Conservation (phyloP, 2,797 vertebrate species). For the Meda fulgida region DNA sequence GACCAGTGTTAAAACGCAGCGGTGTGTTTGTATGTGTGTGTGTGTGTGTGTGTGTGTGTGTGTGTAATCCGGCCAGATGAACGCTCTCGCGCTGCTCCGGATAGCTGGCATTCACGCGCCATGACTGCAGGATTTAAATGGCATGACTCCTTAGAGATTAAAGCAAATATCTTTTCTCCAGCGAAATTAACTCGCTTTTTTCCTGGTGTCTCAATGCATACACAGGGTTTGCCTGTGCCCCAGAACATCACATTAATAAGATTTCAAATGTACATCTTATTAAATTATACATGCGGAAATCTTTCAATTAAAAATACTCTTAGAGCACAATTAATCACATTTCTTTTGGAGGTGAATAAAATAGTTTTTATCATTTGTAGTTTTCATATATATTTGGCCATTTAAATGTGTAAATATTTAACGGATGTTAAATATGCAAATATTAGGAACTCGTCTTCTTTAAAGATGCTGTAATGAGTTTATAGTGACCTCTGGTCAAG, state of each 20-base stretch:
- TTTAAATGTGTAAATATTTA: constrained; percentile 27
- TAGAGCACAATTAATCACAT: constrained; percentile 19
- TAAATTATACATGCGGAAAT: constrained; percentile 52
- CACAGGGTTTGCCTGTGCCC: constrained; percentile 40
- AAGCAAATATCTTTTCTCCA: constrained; percentile 57
- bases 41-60: constrained; percentile 22
- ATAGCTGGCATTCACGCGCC: constrained; percentile 41
- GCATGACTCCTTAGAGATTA: constrained; percentile 57
- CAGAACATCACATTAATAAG: constrained; percentile 48
- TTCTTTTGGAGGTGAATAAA: neutral
- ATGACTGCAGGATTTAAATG: constrained; percentile 50
- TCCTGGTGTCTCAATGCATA: constrained; percentile 24
- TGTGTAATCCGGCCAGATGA: constrained; percentile 34
- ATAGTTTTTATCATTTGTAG: neutral
- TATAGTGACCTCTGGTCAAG: constrained; percentile 27
- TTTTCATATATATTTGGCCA: neutral
- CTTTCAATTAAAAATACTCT: constrained; percentile 51
- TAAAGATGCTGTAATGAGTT: constrained; percentile 27
- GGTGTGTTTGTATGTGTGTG: constrained; percentile 12
- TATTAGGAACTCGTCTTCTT: neutral
- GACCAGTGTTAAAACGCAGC: constrained; percentile 63
- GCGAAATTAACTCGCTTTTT: constrained; percentile 54
- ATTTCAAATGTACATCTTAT: constrained; percentile 54
- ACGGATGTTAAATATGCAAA: constrained; percentile 16
- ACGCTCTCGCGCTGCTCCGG: constrained; percentile 61